Percentiles rank a stretch among this genome's conserved stretches.
Conservation (phyloP, 2,797 vertebrate genomes). For the Selene dorsalis region DNA sequence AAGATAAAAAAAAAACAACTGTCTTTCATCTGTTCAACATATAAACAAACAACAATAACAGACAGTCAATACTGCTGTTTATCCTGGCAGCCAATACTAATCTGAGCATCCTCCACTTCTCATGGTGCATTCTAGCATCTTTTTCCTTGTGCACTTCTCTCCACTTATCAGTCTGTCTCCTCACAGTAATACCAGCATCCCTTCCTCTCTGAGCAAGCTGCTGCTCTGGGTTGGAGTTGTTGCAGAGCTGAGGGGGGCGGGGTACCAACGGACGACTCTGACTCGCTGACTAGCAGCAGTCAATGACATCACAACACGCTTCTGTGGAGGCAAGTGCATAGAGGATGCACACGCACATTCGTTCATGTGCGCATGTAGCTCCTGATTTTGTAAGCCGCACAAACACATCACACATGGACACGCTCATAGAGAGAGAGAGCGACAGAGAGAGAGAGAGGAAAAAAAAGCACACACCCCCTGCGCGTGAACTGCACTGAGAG, state of each 20-base stretch:
- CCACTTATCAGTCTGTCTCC: slow-evolving; percentile 31
- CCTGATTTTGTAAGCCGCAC: slow-evolving; percentile 29
- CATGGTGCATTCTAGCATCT: slow-evolving; percentile 40
- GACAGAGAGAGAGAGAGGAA: too few relatives aligned
- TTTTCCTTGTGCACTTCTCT: slow-evolving; percentile 29
- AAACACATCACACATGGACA: slow-evolving; percentile 8
- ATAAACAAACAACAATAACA: slow-evolving; percentile 61
- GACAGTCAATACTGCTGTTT: slow-evolving; percentile 53
- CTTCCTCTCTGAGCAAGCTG: slow-evolving; percentile 64
- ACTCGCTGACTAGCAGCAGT: slow-evolving; percentile 77
- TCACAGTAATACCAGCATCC: slow-evolving; percentile 60
- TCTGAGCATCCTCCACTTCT: slow-evolving; percentile 50
- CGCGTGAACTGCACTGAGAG: slow-evolving; percentile 58
- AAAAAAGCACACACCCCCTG: slow-evolving; percentile 19
- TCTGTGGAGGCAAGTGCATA: slow-evolving; percentile 50
- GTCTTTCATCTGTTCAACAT: slow-evolving; percentile 2
- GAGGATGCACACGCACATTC: slow-evolving; percentile 19
- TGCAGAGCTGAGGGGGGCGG: slow-evolving; percentile 67
- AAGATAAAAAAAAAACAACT: slow-evolving; percentile 19
- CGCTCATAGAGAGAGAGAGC: neutral
- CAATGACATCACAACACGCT: slow-evolving; percentile 78
- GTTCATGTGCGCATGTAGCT: slow-evolving; percentile 17
- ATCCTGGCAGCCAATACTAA: slow-evolving; percentile 53
- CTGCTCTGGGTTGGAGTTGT: slow-evolving; percentile 66
- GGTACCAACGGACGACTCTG: slow-evolving; percentile 66